Percentiles rank a stretch among this genome's conserved stretches.
Evolutionary conservation across 2,797 vertebrate species (phyloP).

Genomic region (Pitangus sulphuratus): DNA sequence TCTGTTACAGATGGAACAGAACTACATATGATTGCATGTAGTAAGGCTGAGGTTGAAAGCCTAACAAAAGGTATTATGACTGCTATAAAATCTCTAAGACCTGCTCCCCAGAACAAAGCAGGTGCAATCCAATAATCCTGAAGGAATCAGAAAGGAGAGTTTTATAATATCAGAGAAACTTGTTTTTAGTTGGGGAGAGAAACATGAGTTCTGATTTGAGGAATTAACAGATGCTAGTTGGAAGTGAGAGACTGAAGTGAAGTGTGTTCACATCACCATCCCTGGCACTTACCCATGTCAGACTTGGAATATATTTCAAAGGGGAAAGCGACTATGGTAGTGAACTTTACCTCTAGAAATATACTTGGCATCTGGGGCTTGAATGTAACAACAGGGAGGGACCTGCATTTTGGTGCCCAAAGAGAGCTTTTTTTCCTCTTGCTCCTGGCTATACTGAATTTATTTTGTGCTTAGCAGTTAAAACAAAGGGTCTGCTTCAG

Average conservation of each 20-base stretch:
- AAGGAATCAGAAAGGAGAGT: not conserved
- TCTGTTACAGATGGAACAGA: not conserved
- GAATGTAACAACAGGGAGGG: not conserved
- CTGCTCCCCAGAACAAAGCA: not conserved
- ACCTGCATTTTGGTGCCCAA: not conserved
- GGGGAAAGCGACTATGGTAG: fast-evolving
- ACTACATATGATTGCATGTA: not conserved
- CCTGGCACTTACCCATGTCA: fast-evolving
- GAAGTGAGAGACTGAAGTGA: not conserved
- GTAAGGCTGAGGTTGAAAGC: not conserved
- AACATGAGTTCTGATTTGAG: not conserved
- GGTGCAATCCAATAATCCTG: not conserved
- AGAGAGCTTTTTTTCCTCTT: not conserved
- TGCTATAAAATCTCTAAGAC: not conserved
- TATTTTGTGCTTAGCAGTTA: not conserved
- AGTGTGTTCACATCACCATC: fast-evolving
- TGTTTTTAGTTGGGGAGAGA: not conserved
- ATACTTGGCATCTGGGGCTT: not conserved
- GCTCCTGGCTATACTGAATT: not conserved
- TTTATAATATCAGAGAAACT: not conserved
- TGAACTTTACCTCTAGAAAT: not conserved
- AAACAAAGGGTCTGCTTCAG: not conserved
- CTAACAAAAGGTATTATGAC: not conserved
- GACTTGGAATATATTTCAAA: not conserved
- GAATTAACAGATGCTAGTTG: not conserved